These are phyloP conservation scores for Drosophila maculinotata DNA, from an alignment of 2,888 invertebrate genomes.

Conservation along the genomic window DNA sequence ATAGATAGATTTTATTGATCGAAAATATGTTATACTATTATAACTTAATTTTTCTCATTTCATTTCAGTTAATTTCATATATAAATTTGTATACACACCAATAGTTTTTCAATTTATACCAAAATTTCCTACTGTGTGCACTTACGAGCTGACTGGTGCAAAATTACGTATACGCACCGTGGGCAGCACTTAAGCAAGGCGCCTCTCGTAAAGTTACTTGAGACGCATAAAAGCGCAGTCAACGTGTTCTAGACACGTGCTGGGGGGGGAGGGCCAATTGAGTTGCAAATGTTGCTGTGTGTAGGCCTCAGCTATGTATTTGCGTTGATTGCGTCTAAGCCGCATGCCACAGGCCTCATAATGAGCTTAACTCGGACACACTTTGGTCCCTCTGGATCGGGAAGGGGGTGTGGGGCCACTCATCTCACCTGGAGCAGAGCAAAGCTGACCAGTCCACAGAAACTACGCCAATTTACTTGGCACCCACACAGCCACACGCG, in stretches of 20 bases:
- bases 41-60: too few species aligned
- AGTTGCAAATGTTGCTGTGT: slow-evolving; percentile 5
- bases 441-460: slow-evolving; percentile 7
- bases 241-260: slow-evolving; percentile 6
- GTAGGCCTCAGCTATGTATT: slow-evolving; percentile 26
- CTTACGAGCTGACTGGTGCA: background rate
- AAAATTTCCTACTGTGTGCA: background rate
- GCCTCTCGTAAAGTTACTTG: slow-evolving; percentile 16
- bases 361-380: slow-evolving; percentile 66
- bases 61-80: too few species aligned
- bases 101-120: background rate
- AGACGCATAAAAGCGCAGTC: slow-evolving; percentile 14
- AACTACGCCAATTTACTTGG: slow-evolving; percentile 29
- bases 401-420: background rate
- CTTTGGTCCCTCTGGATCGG: too few species aligned
- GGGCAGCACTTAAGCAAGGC: slow-evolving; percentile 13
- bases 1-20: too few species aligned
- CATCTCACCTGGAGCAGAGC: slow-evolving; percentile 14
- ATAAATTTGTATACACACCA: too few species aligned
- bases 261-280: too few species aligned
- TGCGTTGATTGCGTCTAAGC: slow-evolving; percentile 56
- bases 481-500: background rate
- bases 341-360: slow-evolving; percentile 52
- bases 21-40: too few species aligned
- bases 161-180: slow-evolving; percentile 21